Evolutionary conservation across 2,888 invertebrate species (phyloP), one percentile per base, ranked within the genome.

Genomic region (Euzetes globulus): DNA sequence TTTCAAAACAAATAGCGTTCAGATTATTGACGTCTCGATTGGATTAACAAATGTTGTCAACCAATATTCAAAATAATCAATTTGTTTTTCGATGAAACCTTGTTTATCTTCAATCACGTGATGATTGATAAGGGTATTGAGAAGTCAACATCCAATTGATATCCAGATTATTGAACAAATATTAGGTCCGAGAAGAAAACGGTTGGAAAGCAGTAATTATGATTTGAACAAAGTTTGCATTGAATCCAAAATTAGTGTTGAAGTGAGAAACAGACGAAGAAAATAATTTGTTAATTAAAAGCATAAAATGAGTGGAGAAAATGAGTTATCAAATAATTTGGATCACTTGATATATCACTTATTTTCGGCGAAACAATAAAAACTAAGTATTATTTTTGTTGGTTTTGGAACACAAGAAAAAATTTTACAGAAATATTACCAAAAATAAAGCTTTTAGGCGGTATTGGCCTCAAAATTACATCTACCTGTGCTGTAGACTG

Each of bases 241-340:
- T 1, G 41, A 41, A 41, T 41, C 41, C 41, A 41, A 41, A 52
- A 52, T n/a, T 52, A 52, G 52, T 52, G n/a, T 52, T 13, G 52
- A 19, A 41, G 41, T 41, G 9, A 52, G 19, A 52, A 52, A 52
- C 1, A 52, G n/a, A 19, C 19, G 22, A 7, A 52, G n/a, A 52
- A 19, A 52, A 52, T 52, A 52, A 52, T 52, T 52, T 27, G 60
- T 25, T 60, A 60, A 60, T 60, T 60, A 60, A 60, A 60, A 68
- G 19, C 37, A 41, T 41, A 5, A 19, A n/a, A 60, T 25, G 4
- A 63, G 33, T 17, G 22, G 33, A 37, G 1, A 19, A 45, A 65
- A 65, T 19, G 2, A n/a, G 45, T 45, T 70, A 65, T 70, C 70
- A 70, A 70, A 70, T 70, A 70, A 47, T 45, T 70, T 70, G 68